These are phyloP conservation scores for Bostrychus sinensis DNA, from an alignment of 2,113 vertebrate genomes.

Conservation along the genomic window DNA sequence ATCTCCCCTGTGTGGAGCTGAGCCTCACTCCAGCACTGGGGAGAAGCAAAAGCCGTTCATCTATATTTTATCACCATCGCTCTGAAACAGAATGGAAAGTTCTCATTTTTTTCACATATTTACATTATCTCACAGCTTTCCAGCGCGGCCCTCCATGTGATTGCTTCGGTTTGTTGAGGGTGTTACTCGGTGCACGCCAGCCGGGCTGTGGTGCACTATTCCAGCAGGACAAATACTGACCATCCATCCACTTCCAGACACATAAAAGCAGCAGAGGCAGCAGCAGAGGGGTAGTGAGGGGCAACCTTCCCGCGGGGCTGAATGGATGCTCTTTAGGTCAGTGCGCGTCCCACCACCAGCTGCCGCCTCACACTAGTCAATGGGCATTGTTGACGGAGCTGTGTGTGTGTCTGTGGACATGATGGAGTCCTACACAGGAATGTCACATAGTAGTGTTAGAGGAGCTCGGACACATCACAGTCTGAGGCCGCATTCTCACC, in stretches of 20 bases:
- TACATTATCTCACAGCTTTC: constrained; percentile 28
- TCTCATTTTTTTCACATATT: constrained; percentile 20
- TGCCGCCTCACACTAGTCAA: constrained; percentile 67
- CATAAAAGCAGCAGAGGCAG: constrained; percentile 65
- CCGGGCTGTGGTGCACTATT: constrained; percentile 48
- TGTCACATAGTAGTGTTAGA: constrained; percentile 77
- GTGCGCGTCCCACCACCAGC: constrained; percentile 72
- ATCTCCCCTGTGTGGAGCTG: constrained; percentile 51
- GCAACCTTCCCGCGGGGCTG: constrained; percentile 64
- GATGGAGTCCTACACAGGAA: constrained; percentile 70
- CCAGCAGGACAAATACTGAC: constrained; percentile 63
- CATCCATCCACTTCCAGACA: constrained; percentile 73
- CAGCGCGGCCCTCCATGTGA: accelerated
- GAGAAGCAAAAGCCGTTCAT: constrained; percentile 44
- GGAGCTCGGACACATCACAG: constrained; percentile 75
- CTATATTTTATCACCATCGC: constrained; percentile 46
- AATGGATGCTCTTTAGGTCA: constrained; percentile 74
- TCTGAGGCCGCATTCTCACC: constrained; percentile 71
- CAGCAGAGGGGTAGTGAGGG: constrained; percentile 53
- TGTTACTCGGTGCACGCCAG: constrained; percentile 28
- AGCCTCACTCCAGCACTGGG: constrained; percentile 48
- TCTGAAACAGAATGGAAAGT: constrained; percentile 22
- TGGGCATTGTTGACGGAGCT: constrained; percentile 72
- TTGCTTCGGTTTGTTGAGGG: constrained; percentile 9
- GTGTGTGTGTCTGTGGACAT: constrained; percentile 59